Conservation (phyloP, 30 jellyfish, hydroid and myxozoan genomes). For the Chironex yamaguchii region DNA sequence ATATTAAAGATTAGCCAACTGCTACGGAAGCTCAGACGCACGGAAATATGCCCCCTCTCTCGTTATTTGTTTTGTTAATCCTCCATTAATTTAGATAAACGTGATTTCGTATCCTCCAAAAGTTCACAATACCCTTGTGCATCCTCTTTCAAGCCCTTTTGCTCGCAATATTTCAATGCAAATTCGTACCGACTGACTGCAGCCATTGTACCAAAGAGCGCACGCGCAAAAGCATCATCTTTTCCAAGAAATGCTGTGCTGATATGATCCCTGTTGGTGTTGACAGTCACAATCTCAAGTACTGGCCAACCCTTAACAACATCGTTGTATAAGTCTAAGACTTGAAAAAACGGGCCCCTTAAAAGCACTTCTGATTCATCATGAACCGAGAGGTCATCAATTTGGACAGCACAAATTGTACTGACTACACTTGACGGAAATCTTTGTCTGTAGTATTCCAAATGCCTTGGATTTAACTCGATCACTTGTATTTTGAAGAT, state of each 20-base stretch:
- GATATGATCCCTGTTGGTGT: conserved; percentile 89
- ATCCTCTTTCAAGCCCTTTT: conserved; percentile 45
- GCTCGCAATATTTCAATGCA: conserved; percentile 57
- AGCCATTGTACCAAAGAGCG: conserved; percentile 85
- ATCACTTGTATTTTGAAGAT: conserved; percentile 74
- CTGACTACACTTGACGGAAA: conserved; percentile 80
- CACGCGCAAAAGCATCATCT: conserved; percentile 81
- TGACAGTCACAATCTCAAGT: conserved; percentile 82
- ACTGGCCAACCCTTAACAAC: conserved; percentile 50
- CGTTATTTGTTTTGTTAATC: no score
- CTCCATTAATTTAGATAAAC: conserved; percentile 47
- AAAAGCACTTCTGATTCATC: conserved; percentile 78
- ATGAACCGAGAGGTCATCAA: conserved; percentile 70
- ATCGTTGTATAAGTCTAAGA: conserved; percentile 63
- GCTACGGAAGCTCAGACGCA: no score
- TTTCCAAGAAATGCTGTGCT: conserved; percentile 47
- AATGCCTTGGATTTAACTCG: conserved; percentile 58
- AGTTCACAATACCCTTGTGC: conserved; percentile 60
- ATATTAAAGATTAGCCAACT: no score
- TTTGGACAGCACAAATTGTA: conserved; percentile 87
- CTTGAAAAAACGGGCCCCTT: conserved; percentile 91
- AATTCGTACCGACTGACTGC: conserved; percentile 81
- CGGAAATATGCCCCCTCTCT: no score
- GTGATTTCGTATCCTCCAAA: conserved; percentile 52
- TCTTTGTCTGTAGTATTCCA: conserved; percentile 53